Conservation (phyloP, 2,888 invertebrate genomes). For the Tetanocera ferruginea region DNA sequence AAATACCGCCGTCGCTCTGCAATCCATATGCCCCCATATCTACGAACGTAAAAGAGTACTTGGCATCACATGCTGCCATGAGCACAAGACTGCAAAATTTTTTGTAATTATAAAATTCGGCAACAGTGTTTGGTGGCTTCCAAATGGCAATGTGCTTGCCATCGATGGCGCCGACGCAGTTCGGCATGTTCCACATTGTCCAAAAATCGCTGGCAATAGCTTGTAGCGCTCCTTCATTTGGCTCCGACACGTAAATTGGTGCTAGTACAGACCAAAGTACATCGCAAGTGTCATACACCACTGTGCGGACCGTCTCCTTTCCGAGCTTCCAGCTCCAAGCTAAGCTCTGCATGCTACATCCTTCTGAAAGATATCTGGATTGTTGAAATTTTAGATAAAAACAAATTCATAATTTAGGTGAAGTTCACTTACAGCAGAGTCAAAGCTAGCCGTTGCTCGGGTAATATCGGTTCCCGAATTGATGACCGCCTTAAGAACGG, state of each 20-base stretch:
- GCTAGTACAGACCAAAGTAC: conserved; percentile 30
- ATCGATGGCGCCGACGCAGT: conserved; percentile 47
- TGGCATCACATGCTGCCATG: neutral
- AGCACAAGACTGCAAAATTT: no score
- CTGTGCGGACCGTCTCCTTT: conserved; percentile 37
- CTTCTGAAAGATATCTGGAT: neutral
- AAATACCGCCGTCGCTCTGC: conserved; percentile 19
- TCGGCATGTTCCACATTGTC: conserved; percentile 47
- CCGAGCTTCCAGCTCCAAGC: conserved; percentile 37
- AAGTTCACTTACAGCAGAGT: neutral
- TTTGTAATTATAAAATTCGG: no score
- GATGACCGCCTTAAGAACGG: neutral
- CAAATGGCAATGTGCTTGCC: conserved; percentile 20
- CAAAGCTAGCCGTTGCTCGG: neutral
- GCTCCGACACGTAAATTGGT: conserved; percentile 28
- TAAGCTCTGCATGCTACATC: conserved; percentile 3
- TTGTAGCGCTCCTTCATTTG: neutral
- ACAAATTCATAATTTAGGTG: neutral
- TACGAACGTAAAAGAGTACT: neutral
- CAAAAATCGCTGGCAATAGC: conserved; percentile 32
- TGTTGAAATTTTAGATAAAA: no score
- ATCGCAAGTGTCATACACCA: conserved; percentile 39
- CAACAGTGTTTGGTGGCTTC: neutral
- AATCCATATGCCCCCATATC: neutral
- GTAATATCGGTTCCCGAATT: neutral